Evolutionary conservation across 2,113 vertebrate genomes (phyloP), one percentile per base, ranked within the genome.

Genomic region (Empidonax alnorum): DNA sequence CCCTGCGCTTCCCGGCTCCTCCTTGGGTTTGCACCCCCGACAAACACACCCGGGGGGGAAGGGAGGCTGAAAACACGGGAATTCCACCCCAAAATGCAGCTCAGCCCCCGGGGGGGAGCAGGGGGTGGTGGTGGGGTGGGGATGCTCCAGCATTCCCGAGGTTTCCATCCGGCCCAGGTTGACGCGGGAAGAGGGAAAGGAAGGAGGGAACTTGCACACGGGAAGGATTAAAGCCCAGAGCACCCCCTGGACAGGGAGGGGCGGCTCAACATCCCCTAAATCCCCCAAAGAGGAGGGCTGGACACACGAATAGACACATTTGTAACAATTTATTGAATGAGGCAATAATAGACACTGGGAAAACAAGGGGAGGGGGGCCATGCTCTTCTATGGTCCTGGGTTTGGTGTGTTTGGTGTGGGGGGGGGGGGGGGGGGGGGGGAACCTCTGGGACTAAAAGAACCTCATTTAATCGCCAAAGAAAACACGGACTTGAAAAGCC

Each of bases 241-340:
- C 21, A 25, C 12, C 50, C 31, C 1, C 2, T 1, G 21, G 31
- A 39, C 9, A 55, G n/a, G 37, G 53, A 31, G n/a, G 44, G 49
- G 18, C 3, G 30, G 30, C n/a, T 52, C 37, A 47, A 1, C 2
- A 1, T 9, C 41, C 53, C n/a, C 11, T 5, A 15, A 35, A 67
- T 17, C 1, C 10, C 50, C 86, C 83, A 42, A 79, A 28, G 3
- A 88, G 80, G 33, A 13, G 55, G 46, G 24, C 0, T 1, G 30
- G 63, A 67, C 1, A 2, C 14, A 1, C 0, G 41, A 49, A 74
- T 87, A 80, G 96, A 94, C 97, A 97, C 95, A 67, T 93, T 92
- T 92, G 80, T 89, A 97, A 97, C 97, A 97, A 98, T 98, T 98
- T 98, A 98, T 98, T 98, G 97, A 98, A 95, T 94, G 97, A 98